Percentiles rank a stretch among this genome's conserved stretches.
phyloP scores from a whole-genome alignment of 53 echinoderm and acorn worm genomes.

The Patiria pectinifera region DNA sequence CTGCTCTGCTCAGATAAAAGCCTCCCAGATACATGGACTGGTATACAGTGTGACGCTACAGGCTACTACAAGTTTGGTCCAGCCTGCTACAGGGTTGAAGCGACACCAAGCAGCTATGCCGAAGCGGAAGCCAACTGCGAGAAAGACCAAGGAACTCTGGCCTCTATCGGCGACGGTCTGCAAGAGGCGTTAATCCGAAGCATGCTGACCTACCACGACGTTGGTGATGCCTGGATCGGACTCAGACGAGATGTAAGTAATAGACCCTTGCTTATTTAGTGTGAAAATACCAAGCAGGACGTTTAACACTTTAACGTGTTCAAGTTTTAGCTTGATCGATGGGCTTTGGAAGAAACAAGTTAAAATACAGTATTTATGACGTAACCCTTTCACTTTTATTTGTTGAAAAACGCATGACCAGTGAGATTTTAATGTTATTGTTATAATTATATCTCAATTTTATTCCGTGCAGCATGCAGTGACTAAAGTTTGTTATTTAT shows the following conservation, averaged over 20 bases:
- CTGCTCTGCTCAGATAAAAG: background rate
- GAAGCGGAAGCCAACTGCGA: conserved; percentile 51
- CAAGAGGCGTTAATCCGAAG: conserved; percentile 64
- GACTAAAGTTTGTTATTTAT: background rate
- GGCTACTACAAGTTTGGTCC: conserved; percentile 55
- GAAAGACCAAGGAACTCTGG: conserved; percentile 45
- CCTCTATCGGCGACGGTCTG: conserved; percentile 53
- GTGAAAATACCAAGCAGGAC: too few species aligned
- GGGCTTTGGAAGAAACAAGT: too few species aligned
- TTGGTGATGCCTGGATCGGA: conserved; percentile 68
- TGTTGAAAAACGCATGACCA: too few species aligned
- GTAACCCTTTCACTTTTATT: too few species aligned
- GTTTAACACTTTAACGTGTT: too few species aligned
- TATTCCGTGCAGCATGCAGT: background rate
- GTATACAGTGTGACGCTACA: conserved; percentile 11
- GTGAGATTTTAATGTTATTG: too few species aligned
- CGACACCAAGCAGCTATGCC: conserved; percentile 10
- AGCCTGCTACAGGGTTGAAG: conserved; percentile 61
- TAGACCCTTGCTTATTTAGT: background rate
- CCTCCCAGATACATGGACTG: background rate
- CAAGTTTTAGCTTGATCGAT: too few species aligned
- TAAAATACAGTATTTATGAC: too few species aligned
- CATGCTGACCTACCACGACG: conserved; percentile 31
- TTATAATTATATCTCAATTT: too few species aligned
- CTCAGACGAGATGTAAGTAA: conserved; percentile 17